These are phyloP conservation scores for Alethe castanea DNA, from an alignment of 2,113 vertebrate species.

Conservation along the genomic window DNA sequence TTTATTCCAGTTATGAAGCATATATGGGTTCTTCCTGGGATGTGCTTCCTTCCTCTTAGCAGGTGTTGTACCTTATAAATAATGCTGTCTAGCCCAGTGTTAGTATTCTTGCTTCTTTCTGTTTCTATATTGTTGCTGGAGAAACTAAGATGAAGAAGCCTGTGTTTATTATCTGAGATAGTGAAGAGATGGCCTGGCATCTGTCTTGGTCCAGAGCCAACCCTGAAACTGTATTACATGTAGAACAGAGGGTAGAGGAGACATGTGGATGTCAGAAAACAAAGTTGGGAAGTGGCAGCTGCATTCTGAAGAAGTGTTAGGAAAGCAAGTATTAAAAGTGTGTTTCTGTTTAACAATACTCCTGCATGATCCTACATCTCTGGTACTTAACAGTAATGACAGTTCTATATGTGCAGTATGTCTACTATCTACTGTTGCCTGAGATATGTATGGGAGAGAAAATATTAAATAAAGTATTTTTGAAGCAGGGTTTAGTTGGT, in stretches of 20 bases:
- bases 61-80: background rate
- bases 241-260: background rate
- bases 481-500: background rate
- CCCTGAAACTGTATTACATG: background rate
- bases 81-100: background rate
- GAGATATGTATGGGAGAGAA: background rate
- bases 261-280: background rate
- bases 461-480: background rate
- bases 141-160: background rate
- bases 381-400: background rate
- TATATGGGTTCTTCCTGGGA: background rate
- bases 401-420: background rate
- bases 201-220: background rate
- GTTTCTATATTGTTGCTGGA: background rate
- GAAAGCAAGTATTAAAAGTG: background rate
- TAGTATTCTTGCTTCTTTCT: background rate
- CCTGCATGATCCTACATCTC: background rate
- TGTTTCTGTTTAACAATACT: background rate
- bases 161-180: background rate
- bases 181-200: background rate
- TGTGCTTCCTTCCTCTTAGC: background rate
- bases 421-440: background rate
- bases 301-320: background rate
- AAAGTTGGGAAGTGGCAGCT: background rate
- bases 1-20: background rate